phyloP scores from a whole-genome alignment of 1,140 invertebrate genomes.

The Parapsyche elsis region DNA sequence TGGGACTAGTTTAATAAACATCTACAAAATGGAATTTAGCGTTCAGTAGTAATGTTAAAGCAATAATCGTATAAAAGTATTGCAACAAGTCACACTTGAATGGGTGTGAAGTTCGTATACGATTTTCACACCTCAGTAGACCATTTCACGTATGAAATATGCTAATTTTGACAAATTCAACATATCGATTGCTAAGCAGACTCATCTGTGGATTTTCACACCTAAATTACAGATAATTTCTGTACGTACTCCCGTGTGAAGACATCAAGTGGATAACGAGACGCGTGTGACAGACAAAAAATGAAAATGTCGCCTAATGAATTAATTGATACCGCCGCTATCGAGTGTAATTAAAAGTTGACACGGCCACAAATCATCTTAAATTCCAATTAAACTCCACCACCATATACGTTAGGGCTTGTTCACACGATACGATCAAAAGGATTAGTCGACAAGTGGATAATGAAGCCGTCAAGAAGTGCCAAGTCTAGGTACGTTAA shows the following conservation, averaged over 20 bases:
- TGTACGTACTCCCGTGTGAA: neutral
- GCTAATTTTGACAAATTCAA: too few relatives aligned
- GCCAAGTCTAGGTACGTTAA: neutral
- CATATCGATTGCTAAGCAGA: too few relatives aligned
- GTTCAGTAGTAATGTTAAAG: too few relatives aligned
- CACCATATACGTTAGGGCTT: neutral
- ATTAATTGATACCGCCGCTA: constrained; percentile 8
- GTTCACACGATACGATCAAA: neutral
- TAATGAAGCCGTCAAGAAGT: neutral
- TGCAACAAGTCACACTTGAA: too few relatives aligned
- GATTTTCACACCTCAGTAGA: too few relatives aligned
- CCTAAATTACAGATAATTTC: too few relatives aligned
- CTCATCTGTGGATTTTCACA: too few relatives aligned
- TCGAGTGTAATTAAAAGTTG: constrained; percentile 23
- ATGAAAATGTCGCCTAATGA: neutral
- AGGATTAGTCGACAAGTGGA: neutral
- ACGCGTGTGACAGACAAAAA: neutral
- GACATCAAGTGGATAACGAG: constrained; percentile 21
- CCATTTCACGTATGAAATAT: too few relatives aligned
- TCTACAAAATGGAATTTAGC: too few relatives aligned
- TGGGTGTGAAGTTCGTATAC: too few relatives aligned
- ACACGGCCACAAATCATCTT: constrained; percentile 29
- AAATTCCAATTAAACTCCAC: neutral
- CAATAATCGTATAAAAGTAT: too few relatives aligned
- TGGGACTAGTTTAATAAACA: too few relatives aligned